Percentiles rank a stretch among this genome's conserved stretches.
These are phyloP conservation scores for Ceramica pisi DNA, from an alignment of 2,888 invertebrate species.

Conservation along the genomic window DNA sequence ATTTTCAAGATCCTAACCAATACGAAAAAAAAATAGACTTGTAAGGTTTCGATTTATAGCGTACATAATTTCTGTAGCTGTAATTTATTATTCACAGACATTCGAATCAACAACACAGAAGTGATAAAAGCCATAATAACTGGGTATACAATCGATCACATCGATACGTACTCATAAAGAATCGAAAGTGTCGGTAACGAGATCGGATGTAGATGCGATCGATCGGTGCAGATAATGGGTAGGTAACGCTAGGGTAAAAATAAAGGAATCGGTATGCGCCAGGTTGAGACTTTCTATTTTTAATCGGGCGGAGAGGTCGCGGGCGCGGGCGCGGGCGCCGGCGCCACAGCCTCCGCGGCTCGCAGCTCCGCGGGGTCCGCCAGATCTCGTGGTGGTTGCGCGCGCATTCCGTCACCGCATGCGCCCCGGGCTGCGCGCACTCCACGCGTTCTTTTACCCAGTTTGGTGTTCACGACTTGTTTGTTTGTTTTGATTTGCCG, in stretches of 20 bases:
- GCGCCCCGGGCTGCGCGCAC: constrained; percentile 87
- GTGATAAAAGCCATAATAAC: constrained; percentile 51
- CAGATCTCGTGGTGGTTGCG: constrained; percentile 80
- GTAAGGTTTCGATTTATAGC: constrained; percentile 8
- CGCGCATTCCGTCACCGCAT: constrained; percentile 87
- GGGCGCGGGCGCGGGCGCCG: constrained; percentile 82
- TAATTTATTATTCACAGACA: constrained; percentile 34
- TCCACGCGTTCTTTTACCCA: constrained; percentile 73
- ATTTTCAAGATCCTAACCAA: background rate
- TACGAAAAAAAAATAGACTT: background rate
- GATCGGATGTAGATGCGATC: constrained; percentile 78
- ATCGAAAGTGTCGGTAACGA: constrained; percentile 81
- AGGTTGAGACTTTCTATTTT: constrained; percentile 90
- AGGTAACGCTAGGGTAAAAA: constrained; percentile 85
- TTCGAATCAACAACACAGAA: constrained; percentile 33
- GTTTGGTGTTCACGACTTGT: constrained; percentile 71
- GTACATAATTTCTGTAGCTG: constrained; percentile 22
- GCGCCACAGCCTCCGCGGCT: constrained; percentile 83
- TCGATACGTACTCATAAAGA: constrained; percentile 61
- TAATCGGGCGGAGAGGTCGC: constrained; percentile 87
- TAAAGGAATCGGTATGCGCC: constrained; percentile 85
- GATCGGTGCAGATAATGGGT: constrained; percentile 81
- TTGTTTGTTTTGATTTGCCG: constrained; percentile 75
- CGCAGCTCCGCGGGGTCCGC: constrained; percentile 45
- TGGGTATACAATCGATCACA: constrained; percentile 53